Evolutionary conservation across 2,113 vertebrate genomes (phyloP), one percentile per base, ranked within the genome.

Genomic region (Misgurnus anguillicaudatus): DNA sequence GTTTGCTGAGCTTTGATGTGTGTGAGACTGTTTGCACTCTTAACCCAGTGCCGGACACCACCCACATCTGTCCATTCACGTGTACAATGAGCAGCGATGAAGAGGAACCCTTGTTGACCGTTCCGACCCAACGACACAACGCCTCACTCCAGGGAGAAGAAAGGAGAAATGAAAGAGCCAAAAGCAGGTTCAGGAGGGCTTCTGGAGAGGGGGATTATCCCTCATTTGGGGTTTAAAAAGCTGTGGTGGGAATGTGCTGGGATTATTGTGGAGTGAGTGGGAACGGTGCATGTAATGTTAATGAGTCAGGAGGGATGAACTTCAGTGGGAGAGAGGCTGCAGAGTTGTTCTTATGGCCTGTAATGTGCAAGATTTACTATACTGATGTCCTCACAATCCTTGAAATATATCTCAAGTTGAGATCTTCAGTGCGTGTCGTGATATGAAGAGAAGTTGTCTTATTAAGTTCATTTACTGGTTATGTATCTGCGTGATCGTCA

Each of bases 61-160:
- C 82, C 60, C 81, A 16, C 78, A 79, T 69, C 65, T 80, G 79
- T 77, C 63, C 90, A 83, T 81, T 85, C 80, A 92, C 87, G 86
- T 87, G 90, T 88, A 97, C 96, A 98, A 95, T 95, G 92, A 89
- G 79, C 88, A 87, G 90, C 93, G 66, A 38, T 78, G 90, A 87
- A 94, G 92, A 93, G 95, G 91, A 92, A 95, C 94, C 87, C 81
- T 88, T 94, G 92, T 93, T 95, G 95, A 95, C 94, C 92, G 92
- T 95, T 95, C 92, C 92, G 38, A 90, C 86, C 88, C 89, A 87
- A 84, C 85, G 85, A 76, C 47, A 89, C 17, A 89, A 89, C 78
- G 89, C 81, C 42, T 85, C 85, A 86, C 77, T 86, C 87, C 87
- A 90, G 93, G 89, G 62, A 73, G 67, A 68, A 73, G 60, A 75